Percentiles rank a stretch among this genome's conserved stretches.
Evolutionary conservation across 92 coral and sea anemone genomes (phyloP).

Genomic region (Diadumene lineata): DNA sequence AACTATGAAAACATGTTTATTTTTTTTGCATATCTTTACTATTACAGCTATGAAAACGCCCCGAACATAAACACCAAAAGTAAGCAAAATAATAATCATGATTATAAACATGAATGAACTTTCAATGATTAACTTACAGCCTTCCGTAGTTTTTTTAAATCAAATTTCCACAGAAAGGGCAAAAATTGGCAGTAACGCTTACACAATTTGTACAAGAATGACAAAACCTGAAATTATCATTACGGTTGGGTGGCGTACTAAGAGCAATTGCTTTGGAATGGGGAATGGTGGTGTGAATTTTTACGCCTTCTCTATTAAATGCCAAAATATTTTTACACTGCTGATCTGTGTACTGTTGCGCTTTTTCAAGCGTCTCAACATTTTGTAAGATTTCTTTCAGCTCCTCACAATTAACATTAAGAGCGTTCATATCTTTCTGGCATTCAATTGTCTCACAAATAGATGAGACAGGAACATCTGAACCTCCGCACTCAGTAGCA

Average conservation of each 20-base stretch:
- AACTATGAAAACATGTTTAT: too few species aligned
- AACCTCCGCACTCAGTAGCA: neutral
- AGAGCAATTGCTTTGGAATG: neutral
- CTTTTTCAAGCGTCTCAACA: neutral
- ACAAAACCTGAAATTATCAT: neutral
- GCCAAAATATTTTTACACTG: neutral
- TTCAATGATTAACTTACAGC: neutral
- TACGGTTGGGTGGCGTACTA: neutral
- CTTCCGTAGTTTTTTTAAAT: neutral
- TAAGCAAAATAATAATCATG: too few species aligned
- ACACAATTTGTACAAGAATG: neutral
- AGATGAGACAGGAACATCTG: neutral
- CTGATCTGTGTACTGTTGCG: too few species aligned
- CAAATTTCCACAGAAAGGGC: neutral
- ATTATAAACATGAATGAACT: too few species aligned
- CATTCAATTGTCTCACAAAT: neutral
- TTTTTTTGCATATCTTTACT: too few species aligned
- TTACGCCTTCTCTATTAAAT: neutral
- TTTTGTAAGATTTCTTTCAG: neutral
- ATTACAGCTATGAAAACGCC: too few species aligned
- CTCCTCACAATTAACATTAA: neutral
- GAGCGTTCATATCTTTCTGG: neutral
- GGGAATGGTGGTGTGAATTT: neutral
- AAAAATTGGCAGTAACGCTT: neutral
- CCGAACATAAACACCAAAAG: too few species aligned